Evolutionary conservation across 2,113 vertebrate genomes (phyloP), one percentile per base, ranked within the genome.

Genomic region (Poecile atricapillus): DNA sequence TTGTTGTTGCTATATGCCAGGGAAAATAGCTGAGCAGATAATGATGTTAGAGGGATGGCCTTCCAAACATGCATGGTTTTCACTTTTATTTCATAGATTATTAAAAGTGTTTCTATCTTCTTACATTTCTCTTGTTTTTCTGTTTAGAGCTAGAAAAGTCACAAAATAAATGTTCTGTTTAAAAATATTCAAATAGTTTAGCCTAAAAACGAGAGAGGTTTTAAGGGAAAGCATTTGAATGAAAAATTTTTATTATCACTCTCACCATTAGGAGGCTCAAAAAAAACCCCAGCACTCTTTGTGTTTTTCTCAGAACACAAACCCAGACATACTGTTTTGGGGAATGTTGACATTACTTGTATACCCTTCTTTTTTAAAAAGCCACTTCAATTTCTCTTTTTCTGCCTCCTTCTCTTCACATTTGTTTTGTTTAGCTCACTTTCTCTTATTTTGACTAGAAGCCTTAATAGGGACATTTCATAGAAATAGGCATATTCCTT

Each of bases 21-120:
- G 31, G 56, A 90, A 94, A 94, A 73, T 23, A 84, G 55, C 79
- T 91, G 50, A 94, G 47, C 46, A 49, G 55, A 83, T 95, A 83
- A 83, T 59, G 47, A 64, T 71, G 46, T 67, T 67, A 64, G 52
- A 88, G 23, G 41, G 24, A 63, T 65, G 30, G 47, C 10, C 30
- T 87, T 96, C 59, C 35, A 91, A 70, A 90, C 21, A 7, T n/a
- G 10, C 14, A 64, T n/a, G 5, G 2, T 63, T 63, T 70, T 80
- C 71, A 64, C 7, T 81, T 91, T 80, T 55, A 50, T 68, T 84
- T 67, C 4, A 1, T 44, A 41, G 35, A 55, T 4, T 3, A 62
- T 28, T 21, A 10, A 64, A 22, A 59, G 44, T n/a, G 10, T 43
- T 82, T 89, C 50, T 62, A 3, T 87, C 90, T 94, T 80, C 28